Evolutionary conservation across 2,888 invertebrate genomes (phyloP).

Genomic region (Acronicta aceris): DNA sequence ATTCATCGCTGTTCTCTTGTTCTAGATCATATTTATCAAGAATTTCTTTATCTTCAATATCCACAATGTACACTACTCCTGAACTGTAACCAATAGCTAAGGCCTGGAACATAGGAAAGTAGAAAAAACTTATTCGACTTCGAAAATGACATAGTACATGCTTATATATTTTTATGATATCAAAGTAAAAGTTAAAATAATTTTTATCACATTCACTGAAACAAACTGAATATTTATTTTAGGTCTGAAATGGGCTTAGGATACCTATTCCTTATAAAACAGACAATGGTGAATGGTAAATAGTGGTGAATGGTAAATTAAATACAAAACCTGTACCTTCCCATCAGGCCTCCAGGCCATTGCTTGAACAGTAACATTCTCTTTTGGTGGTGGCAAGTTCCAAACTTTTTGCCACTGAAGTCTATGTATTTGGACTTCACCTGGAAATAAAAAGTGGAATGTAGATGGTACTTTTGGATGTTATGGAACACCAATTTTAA

Average conservation of each 20-base stretch:
- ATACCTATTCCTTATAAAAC: too few species aligned
- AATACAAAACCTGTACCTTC: constrained; percentile 90
- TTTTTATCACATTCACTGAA: too few species aligned
- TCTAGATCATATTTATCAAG: constrained; percentile 90
- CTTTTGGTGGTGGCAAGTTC: constrained; percentile 93
- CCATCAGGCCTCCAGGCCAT: constrained; percentile 98
- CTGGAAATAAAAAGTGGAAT: constrained; percentile 80
- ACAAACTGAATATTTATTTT: too few species aligned
- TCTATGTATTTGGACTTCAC: constrained; percentile 96
- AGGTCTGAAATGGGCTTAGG: too few species aligned
- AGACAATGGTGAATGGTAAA: too few species aligned
- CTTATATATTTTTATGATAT: too few species aligned
- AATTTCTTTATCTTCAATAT: constrained; percentile 95
- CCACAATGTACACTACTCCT: constrained; percentile 92
- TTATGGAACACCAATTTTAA: too few species aligned
- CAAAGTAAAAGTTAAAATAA: too few species aligned
- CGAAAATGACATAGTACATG: too few species aligned
- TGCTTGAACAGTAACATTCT: constrained; percentile 92
- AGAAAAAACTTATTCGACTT: too few species aligned
- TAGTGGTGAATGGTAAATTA: neutral
- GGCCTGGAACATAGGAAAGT: constrained; percentile 80
- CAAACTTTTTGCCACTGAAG: constrained; percentile 98
- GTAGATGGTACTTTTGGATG: neutral
- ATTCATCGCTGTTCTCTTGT: constrained; percentile 79
- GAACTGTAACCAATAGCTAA: constrained; percentile 92